phyloP scores from a whole-genome alignment of 2,113 vertebrate species.

The Agapornis roseicollis region DNA sequence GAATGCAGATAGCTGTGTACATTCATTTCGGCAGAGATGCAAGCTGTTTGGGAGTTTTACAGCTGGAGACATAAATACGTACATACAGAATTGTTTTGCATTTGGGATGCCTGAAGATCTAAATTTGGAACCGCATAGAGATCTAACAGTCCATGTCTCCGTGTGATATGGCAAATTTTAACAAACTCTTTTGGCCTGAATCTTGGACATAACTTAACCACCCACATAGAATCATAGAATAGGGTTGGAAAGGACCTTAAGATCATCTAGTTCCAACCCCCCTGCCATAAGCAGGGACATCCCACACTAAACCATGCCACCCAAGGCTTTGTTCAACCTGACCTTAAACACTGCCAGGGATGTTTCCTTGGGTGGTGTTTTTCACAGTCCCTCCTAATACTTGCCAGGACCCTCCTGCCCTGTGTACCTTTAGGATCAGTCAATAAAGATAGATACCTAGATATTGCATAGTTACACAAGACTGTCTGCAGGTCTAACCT shows the following conservation, averaged over 20 bases:
- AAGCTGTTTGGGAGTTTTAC: not conserved
- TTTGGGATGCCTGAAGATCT: not conserved
- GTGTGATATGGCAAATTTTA: not conserved
- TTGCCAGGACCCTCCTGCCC: not conserved
- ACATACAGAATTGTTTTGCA: not conserved
- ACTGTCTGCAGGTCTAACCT: not conserved
- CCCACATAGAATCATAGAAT: no score
- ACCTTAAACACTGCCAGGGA: no score
- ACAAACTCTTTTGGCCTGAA: not conserved
- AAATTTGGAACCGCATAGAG: not conserved
- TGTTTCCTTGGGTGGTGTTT: not conserved
- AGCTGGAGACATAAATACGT: not conserved
- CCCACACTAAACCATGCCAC: no score
- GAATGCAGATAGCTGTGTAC: not conserved
- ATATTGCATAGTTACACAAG: not conserved
- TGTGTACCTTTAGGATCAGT: not conserved
- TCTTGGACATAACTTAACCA: not conserved
- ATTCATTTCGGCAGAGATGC: not conserved
- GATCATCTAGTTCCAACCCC: no score
- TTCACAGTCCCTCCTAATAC: not conserved
- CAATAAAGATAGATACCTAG: not conserved
- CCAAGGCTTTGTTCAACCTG: no score
- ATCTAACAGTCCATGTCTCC: not conserved
- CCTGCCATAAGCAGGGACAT: no score
- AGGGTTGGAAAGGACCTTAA: no score